Percentiles rank a stretch among this genome's conserved stretches.
phyloP scores from a whole-genome alignment of 1,140 invertebrate genomes.

The Oscheius sp. region DNA sequence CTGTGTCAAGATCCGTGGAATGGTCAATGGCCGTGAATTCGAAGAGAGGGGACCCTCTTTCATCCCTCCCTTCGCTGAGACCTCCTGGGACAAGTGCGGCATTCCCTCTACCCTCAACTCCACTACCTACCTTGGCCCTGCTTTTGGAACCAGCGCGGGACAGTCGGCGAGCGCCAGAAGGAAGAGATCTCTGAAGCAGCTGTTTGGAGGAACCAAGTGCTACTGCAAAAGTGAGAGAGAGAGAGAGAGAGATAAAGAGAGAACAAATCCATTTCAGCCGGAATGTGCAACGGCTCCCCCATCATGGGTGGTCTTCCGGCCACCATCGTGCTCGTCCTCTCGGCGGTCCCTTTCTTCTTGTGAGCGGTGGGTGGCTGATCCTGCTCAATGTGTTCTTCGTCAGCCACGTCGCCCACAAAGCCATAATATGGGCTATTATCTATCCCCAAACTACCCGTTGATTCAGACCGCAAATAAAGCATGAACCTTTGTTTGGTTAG shows the following conservation, averaged over 20 bases:
- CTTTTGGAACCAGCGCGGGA: neutral
- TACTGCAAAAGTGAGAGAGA: neutral
- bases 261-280: neutral
- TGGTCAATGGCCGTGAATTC: neutral
- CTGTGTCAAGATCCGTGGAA: neutral
- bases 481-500: neutral
- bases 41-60: neutral
- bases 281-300: neutral
- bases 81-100: neutral
- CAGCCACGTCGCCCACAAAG: neutral
- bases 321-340: neutral
- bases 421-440: constrained; percentile 1
- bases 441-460: neutral
- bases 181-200: neutral
- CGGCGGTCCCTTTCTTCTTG: neutral
- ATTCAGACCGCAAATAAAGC: neutral
- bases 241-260: neutral
- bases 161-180: too few relatives aligned
- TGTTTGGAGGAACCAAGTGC: neutral
- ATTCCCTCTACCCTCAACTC: neutral
- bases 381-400: neutral
- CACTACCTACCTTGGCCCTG: neutral
- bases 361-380: neutral
- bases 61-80: neutral
- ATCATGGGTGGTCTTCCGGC: neutral